Evolutionary conservation across 2,888 invertebrate genomes (phyloP), one percentile per base, ranked within the genome.

Genomic region (Pollenia labialis): DNA sequence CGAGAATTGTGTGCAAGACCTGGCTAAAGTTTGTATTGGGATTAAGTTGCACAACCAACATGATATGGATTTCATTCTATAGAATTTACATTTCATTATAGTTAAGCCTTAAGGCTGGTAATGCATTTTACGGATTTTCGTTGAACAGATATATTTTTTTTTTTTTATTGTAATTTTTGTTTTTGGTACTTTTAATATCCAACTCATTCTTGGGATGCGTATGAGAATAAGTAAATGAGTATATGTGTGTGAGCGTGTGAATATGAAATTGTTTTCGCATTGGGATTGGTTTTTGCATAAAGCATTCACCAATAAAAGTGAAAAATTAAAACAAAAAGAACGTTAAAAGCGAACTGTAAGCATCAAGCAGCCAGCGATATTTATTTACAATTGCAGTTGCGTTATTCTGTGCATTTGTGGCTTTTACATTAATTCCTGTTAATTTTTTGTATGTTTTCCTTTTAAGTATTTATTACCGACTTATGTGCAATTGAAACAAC

Each of bases 81-180:
- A 72, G 90, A 90, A 90, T 91, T 91, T 91, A 89, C 90, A 90
- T 91, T 91, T 91, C 90, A 91, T 91, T 91, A 91, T 90, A 89
- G 89, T 88, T 90, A 90, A 90, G 92, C 91, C 91, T 90, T 91
- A 91, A 91, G 91, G 90, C 90, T 90, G 90, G 90, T 90, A 88
- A 91, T 91, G 90, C 72, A 75, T 82, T 84, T 85, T 79, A 56
- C 74, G 60, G 79, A 82, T 85, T 85, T 81, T 77, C 79, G 18
- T 81, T 80, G 60, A 62, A 56, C 72, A 72, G 62, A 80, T 64
- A 56, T 71, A 66, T 62, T 58, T 62, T 62, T 18, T 71, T 60
- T 62, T 58, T 62, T 62, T 18, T 14, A 58, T 64, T 32, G 32
- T 32, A 32, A 23, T 79, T 52, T 62, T 75, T 69, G 18, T 71